A percentile compares a stretch with the other conserved stretches of the same genome.
Evolutionary conservation across 2,113 vertebrate genomes (phyloP).

Genomic region (Bufo bufo): DNA sequence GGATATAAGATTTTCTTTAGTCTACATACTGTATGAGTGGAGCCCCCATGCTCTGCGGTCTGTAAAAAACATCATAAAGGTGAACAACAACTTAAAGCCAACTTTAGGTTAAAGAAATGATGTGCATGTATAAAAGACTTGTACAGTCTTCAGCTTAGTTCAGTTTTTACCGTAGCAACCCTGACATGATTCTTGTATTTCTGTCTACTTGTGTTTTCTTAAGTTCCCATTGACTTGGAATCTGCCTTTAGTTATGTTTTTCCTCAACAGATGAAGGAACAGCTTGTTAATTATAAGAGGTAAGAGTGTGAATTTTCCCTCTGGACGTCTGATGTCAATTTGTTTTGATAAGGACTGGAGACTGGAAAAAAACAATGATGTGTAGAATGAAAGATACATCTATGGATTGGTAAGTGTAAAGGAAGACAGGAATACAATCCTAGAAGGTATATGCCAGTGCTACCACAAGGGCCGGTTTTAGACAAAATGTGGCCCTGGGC

Average conservation of each 20-base stretch:
- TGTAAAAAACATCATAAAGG: too few relatives aligned
- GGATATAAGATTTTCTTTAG: too few relatives aligned
- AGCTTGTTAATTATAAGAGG: constrained; percentile 31
- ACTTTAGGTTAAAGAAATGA: too few relatives aligned
- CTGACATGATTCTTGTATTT: too few relatives aligned
- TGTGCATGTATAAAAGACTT: too few relatives aligned
- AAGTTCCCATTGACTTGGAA: background rate
- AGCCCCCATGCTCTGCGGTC: too few relatives aligned
- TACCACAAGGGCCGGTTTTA: too few relatives aligned
- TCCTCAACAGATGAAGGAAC: constrained; percentile 4
- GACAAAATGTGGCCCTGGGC: too few relatives aligned
- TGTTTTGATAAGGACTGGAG: background rate
- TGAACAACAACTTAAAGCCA: too few relatives aligned
- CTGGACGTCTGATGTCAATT: constrained; percentile 4
- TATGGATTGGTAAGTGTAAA: background rate
- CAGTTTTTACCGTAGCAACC: too few relatives aligned
- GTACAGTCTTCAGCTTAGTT: too few relatives aligned
- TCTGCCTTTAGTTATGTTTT: background rate
- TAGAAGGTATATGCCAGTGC: background rate
- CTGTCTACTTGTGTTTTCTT: background rate
- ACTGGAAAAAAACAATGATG: background rate
- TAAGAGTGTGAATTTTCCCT: background rate
- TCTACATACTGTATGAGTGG: too few relatives aligned
- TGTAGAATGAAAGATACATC: background rate
- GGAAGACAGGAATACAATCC: background rate